phyloP scores from a whole-genome alignment of 1,140 invertebrate species.

The Sminthurides bifidus region DNA sequence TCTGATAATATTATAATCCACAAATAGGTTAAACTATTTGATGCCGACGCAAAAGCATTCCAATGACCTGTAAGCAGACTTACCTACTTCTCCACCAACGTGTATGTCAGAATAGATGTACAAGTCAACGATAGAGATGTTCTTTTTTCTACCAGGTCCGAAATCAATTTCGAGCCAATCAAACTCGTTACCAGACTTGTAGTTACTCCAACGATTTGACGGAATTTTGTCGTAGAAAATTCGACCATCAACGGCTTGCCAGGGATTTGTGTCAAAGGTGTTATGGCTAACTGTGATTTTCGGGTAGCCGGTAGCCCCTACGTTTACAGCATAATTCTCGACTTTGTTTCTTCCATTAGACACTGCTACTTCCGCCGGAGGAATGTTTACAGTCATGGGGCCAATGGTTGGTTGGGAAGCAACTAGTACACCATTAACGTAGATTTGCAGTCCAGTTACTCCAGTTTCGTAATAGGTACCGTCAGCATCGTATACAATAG shows the following conservation, averaged over 20 bases:
- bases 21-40: neutral
- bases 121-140: slow-evolving; percentile 16
- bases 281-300: slow-evolving; percentile 14
- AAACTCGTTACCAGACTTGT: slow-evolving; percentile 1
- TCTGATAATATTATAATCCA: neutral
- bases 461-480: slow-evolving; percentile 19
- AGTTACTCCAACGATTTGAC: slow-evolving; percentile 26
- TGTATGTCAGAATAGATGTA: slow-evolving; percentile 24
- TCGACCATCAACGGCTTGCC: slow-evolving; percentile 23
- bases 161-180: slow-evolving; percentile 28
- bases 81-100: slow-evolving; percentile 19
- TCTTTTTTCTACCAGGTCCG: slow-evolving; percentile 21
- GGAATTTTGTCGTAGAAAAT: slow-evolving; percentile 26
- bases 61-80: neutral
- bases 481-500: slow-evolving; percentile 10
- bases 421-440: slow-evolving; percentile 12
- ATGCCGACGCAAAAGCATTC: neutral
- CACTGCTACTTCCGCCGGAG: neutral
- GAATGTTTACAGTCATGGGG: slow-evolving; percentile 4
- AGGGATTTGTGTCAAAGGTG: slow-evolving; percentile 11
- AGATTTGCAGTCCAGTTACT: slow-evolving; percentile 13
- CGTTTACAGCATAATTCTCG: slow-evolving; percentile 27
- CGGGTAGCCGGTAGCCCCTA: slow-evolving; percentile 11
- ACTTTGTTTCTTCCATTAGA: neutral
- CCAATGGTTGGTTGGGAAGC: slow-evolving; percentile 1